These are phyloP conservation scores for Bombylius discolor DNA, from an alignment of 2,888 invertebrate genomes.

Conservation along the genomic window DNA sequence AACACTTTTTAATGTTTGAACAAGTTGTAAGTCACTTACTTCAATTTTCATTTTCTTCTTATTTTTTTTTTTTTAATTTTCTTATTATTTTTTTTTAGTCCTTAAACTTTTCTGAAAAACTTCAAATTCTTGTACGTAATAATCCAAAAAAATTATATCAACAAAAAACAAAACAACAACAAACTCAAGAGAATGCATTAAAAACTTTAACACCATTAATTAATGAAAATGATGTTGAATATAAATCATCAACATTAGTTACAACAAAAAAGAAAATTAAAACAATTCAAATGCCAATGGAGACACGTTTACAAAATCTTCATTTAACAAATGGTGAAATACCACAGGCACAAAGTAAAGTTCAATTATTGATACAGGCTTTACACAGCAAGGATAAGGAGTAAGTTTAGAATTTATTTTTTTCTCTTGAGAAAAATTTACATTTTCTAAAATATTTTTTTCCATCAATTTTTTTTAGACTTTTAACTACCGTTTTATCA, in stretches of 20 bases:
- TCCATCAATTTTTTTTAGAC: slow-evolving; percentile 29
- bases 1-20: slow-evolving; percentile 46
- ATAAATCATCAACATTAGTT: slow-evolving; percentile 21
- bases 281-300: slow-evolving; percentile 49
- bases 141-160: slow-evolving; percentile 26
- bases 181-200: slow-evolving; percentile 14
- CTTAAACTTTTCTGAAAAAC: slow-evolving; percentile 41
- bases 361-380: slow-evolving; percentile 69
- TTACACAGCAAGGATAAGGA: slow-evolving; percentile 70
- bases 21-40: slow-evolving; percentile 36
- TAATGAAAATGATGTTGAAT: slow-evolving; percentile 24
- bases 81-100: slow-evolving; percentile 23
- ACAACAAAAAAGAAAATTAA: slow-evolving; percentile 24
- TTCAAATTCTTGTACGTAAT: slow-evolving; percentile 36
- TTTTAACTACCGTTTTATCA: slow-evolving; percentile 59
- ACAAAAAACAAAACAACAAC: slow-evolving; percentile 16
- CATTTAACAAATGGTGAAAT: slow-evolving; percentile 43
- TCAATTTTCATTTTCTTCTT: background rate
- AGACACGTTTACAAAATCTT: slow-evolving; percentile 67
- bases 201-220: slow-evolving; percentile 27
- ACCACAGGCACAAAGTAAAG: slow-evolving; percentile 57
- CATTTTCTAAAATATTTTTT: background rate
- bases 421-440: background rate
- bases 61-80: background rate
- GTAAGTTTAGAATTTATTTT: slow-evolving; percentile 26